Percentiles rank a stretch among this genome's conserved stretches.
Evolutionary conservation across 2,797 vertebrate species (phyloP).

Genomic region (Chaetodon trifasciatus): DNA sequence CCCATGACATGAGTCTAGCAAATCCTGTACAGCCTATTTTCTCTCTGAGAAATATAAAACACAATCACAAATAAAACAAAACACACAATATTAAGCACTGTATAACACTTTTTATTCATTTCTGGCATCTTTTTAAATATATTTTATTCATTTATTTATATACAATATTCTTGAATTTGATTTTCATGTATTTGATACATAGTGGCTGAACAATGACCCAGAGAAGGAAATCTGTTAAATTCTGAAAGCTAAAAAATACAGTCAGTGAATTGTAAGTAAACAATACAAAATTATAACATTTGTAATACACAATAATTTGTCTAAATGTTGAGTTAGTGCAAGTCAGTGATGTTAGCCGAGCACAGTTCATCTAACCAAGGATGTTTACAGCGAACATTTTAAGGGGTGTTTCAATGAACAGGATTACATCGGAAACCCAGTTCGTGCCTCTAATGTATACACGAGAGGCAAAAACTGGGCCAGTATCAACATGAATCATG

Average conservation of each 20-base stretch:
- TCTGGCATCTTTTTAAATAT: slow-evolving; percentile 53
- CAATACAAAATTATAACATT: slow-evolving; percentile 42
- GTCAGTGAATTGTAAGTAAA: slow-evolving; percentile 29
- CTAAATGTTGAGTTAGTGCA: slow-evolving; percentile 26
- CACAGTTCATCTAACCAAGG: slow-evolving; percentile 9
- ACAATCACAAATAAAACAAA: background rate
- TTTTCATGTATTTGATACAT: slow-evolving; percentile 32
- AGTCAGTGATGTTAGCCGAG: slow-evolving; percentile 36
- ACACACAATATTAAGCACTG: slow-evolving; percentile 4
- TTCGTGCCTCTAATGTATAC: background rate
- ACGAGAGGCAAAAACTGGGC: slow-evolving; percentile 11
- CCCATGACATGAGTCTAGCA: background rate
- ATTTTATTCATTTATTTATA: slow-evolving; percentile 56
- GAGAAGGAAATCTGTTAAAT: slow-evolving; percentile 12
- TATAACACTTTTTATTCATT: slow-evolving; percentile 60
- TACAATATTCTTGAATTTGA: slow-evolving; percentile 44
- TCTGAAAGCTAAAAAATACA: slow-evolving; percentile 46
- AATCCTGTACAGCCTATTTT: background rate
- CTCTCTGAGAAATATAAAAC: slow-evolving; percentile 3
- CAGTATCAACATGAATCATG: slow-evolving; percentile 7
- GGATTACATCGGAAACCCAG: slow-evolving; percentile 2
- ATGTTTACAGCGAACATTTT: slow-evolving; percentile 28
- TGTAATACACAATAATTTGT: slow-evolving; percentile 11
- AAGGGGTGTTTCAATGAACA: slow-evolving; percentile 33
- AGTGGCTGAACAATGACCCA: slow-evolving; percentile 21